These are phyloP conservation scores for Conus betulinus DNA, from an alignment of 1,140 invertebrate species.

Conservation along the genomic window DNA sequence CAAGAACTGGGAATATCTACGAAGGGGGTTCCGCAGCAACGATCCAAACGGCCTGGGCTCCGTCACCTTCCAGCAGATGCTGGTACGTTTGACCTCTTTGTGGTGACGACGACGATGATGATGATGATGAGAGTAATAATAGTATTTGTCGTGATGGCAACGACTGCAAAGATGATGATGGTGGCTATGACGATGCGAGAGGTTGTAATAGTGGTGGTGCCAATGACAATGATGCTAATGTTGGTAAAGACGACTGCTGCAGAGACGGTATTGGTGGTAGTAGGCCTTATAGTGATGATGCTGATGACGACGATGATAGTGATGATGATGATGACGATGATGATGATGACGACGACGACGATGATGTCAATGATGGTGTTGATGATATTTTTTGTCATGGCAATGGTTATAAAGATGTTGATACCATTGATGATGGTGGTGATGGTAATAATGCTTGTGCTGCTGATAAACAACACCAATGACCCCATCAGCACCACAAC, in stretches of 20 bases:
- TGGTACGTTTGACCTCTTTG: conserved; percentile 37
- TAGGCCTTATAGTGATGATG: not conserved
- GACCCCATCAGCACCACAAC: too few relatives aligned
- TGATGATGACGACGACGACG: not conserved
- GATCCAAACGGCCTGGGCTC: conserved; percentile 53
- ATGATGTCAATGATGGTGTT: not conserved
- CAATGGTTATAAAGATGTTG: not conserved
- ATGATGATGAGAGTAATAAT: not conserved
- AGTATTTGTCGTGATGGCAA: not conserved
- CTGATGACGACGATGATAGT: not conserved
- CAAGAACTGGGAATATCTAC: conserved; percentile 57
- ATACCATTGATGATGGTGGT: not conserved
- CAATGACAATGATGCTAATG: not conserved
- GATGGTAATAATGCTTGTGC: not conserved
- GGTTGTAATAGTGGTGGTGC: not conserved
- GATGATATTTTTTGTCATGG: not conserved
- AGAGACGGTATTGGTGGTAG: not conserved
- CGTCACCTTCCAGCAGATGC: conserved; percentile 50
- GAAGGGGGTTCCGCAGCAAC: conserved; percentile 46
- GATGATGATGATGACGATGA: not conserved
- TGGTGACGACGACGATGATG: not conserved
- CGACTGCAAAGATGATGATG: not conserved
- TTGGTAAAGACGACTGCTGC: not conserved
- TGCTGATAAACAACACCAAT: not conserved
- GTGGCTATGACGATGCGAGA: not conserved